Percentiles rank a stretch among this genome's conserved stretches.
These are phyloP conservation scores for Chaunax sp. DNA, from an alignment of 2,797 vertebrate genomes.

Conservation along the genomic window DNA sequence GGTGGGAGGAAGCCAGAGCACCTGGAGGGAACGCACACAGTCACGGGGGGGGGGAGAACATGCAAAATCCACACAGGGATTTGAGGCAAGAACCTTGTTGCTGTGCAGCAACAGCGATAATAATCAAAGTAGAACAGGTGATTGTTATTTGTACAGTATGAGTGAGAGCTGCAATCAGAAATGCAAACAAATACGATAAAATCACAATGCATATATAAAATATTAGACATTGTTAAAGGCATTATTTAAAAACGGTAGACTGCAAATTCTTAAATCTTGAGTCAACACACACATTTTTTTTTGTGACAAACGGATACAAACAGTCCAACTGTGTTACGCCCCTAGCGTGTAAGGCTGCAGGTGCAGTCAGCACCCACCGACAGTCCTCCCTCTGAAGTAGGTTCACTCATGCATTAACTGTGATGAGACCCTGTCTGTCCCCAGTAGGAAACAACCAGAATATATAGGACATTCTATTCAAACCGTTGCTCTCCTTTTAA, in stretches of 20 bases:
- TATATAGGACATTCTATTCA: constrained; percentile 12
- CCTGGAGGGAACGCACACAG: too few species aligned
- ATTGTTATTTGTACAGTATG: background rate
- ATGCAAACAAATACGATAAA: too few species aligned
- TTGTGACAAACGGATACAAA: background rate
- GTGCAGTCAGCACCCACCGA: constrained; percentile 4
- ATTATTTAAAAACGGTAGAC: too few species aligned
- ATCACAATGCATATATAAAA: background rate
- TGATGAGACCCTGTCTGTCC: constrained; percentile 39
- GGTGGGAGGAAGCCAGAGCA: too few species aligned
- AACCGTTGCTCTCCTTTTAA: constrained; percentile 27
- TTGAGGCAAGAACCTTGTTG: too few species aligned
- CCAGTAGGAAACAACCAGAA: constrained; percentile 41
- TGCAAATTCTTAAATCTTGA: background rate
- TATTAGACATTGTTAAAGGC: background rate
- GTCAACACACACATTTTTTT: background rate
- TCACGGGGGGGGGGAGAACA: too few species aligned
- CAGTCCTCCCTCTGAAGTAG: background rate
- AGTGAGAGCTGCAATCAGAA: background rate
- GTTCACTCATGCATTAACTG: constrained; percentile 44
- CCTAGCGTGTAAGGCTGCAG: background rate
- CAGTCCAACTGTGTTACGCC: background rate
- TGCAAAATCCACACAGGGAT: too few species aligned
- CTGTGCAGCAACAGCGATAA: too few species aligned
- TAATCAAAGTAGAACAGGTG: too few species aligned